These are phyloP conservation scores for Pristis pectinata DNA, from an alignment of 2,797 vertebrate genomes.

Conservation along the genomic window DNA sequence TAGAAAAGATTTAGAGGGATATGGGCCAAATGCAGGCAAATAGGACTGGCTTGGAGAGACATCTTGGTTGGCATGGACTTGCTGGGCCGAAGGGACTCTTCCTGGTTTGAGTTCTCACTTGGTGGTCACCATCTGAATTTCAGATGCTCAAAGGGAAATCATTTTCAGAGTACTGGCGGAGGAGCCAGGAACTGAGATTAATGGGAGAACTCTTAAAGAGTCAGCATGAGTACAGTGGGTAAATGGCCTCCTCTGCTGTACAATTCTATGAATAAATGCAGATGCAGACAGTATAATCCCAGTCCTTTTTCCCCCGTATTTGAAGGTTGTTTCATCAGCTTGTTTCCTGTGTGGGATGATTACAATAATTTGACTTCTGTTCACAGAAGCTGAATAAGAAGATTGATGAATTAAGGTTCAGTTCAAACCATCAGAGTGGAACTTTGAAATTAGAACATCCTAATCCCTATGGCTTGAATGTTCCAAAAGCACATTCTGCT, in stretches of 20 bases:
- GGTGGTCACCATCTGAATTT: too few relatives aligned
- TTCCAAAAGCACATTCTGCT: neutral
- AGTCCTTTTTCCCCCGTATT: neutral
- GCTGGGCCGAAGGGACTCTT: too few relatives aligned
- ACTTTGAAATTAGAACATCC: neutral
- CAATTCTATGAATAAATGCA: neutral
- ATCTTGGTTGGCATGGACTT: too few relatives aligned
- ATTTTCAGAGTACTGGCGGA: neutral
- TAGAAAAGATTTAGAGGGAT: too few relatives aligned
- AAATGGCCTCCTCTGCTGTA: neutral
- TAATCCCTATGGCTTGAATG: slow-evolving; percentile 10
- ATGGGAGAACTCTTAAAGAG: neutral
- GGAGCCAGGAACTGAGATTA: neutral
- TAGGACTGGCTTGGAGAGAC: too few relatives aligned
- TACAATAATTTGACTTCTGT: neutral
- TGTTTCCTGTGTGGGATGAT: neutral
- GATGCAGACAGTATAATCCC: neutral
- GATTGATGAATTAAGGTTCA: neutral
- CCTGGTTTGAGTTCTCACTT: too few relatives aligned
- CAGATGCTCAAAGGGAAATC: neutral
- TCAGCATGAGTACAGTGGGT: neutral
- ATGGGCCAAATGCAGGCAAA: too few relatives aligned
- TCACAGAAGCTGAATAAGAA: slow-evolving; percentile 23
- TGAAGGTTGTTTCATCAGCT: neutral
- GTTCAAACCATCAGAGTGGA: neutral